These are phyloP conservation scores for Carpatolechia fugitivella DNA, from an alignment of 2,888 invertebrate genomes.

Conservation along the genomic window DNA sequence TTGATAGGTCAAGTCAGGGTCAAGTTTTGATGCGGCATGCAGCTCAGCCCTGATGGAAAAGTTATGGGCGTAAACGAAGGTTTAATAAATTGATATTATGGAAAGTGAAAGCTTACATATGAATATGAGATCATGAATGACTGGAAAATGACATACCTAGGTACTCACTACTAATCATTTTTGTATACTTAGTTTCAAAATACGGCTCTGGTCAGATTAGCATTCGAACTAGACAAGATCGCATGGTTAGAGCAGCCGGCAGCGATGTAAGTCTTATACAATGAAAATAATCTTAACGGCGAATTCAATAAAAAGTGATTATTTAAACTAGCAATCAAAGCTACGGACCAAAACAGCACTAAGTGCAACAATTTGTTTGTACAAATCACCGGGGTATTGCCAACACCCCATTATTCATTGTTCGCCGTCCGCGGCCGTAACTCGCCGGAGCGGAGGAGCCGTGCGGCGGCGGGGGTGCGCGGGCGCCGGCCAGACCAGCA, in stretches of 20 bases:
- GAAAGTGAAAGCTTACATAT: too few relatives aligned
- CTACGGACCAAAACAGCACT: slow-evolving; percentile 15
- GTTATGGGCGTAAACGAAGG: too few relatives aligned
- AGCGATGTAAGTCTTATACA: not conserved
- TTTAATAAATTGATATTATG: too few relatives aligned
- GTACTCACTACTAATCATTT: too few relatives aligned
- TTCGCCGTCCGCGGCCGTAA: slow-evolving; percentile 24
- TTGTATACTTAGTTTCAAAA: too few relatives aligned
- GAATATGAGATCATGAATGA: too few relatives aligned
- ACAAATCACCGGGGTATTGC: slow-evolving; percentile 40
- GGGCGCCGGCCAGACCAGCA: not conserved
- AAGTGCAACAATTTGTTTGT: slow-evolving; percentile 40
- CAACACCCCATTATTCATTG: slow-evolving; percentile 54
- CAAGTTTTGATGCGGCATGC: not conserved
- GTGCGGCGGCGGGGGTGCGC: not conserved
- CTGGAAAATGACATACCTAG: too few relatives aligned
- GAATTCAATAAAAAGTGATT: slow-evolving; percentile 11
- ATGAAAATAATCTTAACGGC: slow-evolving; percentile 6
- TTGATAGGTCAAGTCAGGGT: not conserved
- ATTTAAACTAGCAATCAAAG: slow-evolving; percentile 12
- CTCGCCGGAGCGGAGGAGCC: not conserved
- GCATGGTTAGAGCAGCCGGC: not conserved
- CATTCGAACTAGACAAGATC: not conserved
- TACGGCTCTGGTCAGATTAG: too few relatives aligned
- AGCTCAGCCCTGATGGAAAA: too few relatives aligned